Conservation (phyloP, 2,797 vertebrate genomes). For the Chiroxiphia lanceolata region DNA sequence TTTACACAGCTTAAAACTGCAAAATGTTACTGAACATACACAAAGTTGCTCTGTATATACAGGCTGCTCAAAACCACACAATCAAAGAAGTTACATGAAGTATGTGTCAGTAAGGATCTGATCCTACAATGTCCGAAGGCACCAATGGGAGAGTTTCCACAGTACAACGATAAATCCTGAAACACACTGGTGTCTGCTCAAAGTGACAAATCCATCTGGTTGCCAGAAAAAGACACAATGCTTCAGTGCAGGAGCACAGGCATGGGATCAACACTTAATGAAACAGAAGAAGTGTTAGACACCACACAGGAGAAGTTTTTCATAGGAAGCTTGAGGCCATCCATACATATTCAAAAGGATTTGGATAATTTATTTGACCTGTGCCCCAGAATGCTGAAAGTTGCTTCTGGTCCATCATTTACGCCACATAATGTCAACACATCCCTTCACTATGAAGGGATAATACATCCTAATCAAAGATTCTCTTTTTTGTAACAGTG, state of each 20-base stretch:
- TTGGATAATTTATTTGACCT: constrained; percentile 39
- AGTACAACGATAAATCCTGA: background rate
- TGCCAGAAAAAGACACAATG: background rate
- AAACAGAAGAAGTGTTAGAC: constrained; percentile 16
- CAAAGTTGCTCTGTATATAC: background rate
- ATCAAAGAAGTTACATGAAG: background rate
- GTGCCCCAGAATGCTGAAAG: background rate
- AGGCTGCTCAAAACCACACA: background rate
- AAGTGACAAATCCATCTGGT: background rate
- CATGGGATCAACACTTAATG: background rate
- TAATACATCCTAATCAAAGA: background rate
- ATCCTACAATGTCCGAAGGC: background rate
- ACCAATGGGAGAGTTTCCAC: background rate
- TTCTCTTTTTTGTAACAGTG: background rate
- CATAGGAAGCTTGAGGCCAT: background rate
- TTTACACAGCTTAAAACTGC: background rate
- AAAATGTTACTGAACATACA: background rate
- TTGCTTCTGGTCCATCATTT: constrained; percentile 24
- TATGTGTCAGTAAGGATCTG: background rate
- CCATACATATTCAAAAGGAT: constrained; percentile 35
- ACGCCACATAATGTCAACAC: background rate
- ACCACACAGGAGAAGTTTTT: background rate
- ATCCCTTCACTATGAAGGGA: background rate
- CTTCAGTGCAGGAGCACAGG: background rate
- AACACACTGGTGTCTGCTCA: background rate